These are phyloP conservation scores for Bungarus multicinctus DNA, from an alignment of 2,113 vertebrate genomes.

Conservation along the genomic window DNA sequence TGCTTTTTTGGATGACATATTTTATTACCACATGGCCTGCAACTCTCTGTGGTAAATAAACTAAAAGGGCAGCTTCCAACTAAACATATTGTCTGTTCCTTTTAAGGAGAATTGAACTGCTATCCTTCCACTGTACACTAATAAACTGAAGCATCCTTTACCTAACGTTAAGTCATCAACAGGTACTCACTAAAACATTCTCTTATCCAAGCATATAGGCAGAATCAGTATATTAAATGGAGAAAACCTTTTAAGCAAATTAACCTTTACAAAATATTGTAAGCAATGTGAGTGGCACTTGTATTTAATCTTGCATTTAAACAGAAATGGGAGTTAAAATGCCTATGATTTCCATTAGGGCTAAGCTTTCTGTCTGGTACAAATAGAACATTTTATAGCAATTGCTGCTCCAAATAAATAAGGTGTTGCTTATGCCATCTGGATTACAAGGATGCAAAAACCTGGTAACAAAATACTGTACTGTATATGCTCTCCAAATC, in stretches of 20 bases:
- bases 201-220: background rate
- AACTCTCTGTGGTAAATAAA: background rate
- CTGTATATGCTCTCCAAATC: background rate
- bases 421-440: background rate
- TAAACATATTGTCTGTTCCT: background rate
- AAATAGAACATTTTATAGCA: background rate
- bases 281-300: background rate
- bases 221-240: background rate
- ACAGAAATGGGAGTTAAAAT: background rate
- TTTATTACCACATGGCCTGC: background rate
- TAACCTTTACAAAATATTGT: background rate
- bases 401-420: background rate
- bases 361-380: background rate
- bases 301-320: background rate
- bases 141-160: accelerated
- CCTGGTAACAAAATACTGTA: background rate
- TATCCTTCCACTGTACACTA: background rate
- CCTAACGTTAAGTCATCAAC: accelerated
- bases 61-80: background rate
- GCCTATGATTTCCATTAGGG: background rate
- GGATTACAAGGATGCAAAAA: background rate
- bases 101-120: background rate
- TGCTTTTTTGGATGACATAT: background rate
- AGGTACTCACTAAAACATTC: background rate
- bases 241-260: background rate